Conservation (phyloP, 1,140 invertebrate species). For the Saccostrea cuccullata region DNA sequence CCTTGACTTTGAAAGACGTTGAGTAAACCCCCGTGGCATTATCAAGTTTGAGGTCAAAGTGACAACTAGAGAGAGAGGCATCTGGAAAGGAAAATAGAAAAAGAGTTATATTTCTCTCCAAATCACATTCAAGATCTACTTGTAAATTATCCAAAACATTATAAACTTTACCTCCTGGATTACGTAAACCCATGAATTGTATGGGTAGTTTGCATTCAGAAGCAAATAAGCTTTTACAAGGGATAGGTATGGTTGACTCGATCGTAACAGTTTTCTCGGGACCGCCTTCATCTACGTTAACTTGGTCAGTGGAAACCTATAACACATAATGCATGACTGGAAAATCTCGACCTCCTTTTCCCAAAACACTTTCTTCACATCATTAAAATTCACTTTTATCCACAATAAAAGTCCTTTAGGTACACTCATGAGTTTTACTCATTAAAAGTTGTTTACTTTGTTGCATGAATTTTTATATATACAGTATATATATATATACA, state of each 20-base stretch:
- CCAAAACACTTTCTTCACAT: too few relatives aligned
- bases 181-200: conserved; percentile 42
- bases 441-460: too few relatives aligned
- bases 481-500: neutral
- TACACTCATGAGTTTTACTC: neutral
- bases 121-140: too few relatives aligned
- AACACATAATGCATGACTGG: too few relatives aligned
- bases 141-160: neutral
- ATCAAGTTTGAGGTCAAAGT: conserved; percentile 50
- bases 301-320: conserved; percentile 40
- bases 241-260: conserved; percentile 54
- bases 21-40: conserved; percentile 23
- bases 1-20: conserved; percentile 49
- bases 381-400: too few relatives aligned
- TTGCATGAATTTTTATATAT: neutral
- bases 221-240: conserved; percentile 40
- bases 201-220: conserved; percentile 51
- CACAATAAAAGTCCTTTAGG: too few relatives aligned
- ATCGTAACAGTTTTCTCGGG: conserved; percentile 51
- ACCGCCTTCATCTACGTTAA: conserved; percentile 52
- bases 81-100: conserved; percentile 40
- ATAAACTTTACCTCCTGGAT: conserved; percentile 39
- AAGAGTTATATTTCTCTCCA: too few relatives aligned
- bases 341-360: too few relatives aligned
- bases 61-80: conserved; percentile 41